These are phyloP conservation scores for Volucella inflata DNA, from an alignment of 2,888 invertebrate genomes.

Conservation along the genomic window DNA sequence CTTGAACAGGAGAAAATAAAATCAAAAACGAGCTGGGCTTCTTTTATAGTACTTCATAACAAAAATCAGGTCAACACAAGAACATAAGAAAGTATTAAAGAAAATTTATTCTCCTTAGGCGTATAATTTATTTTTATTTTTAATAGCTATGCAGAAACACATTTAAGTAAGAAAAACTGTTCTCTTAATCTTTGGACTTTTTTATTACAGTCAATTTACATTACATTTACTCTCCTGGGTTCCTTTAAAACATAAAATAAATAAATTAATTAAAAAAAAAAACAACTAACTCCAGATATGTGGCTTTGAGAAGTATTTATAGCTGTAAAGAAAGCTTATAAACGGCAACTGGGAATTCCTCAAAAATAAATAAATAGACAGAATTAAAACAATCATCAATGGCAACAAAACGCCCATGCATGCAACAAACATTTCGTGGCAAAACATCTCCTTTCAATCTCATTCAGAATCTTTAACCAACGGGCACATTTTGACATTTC, in stretches of 20 bases:
- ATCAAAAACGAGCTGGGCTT: too few relatives aligned
- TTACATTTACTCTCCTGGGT: constrained; percentile 1
- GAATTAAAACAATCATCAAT: not conserved
- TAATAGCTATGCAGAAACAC: not conserved
- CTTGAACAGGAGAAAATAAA: too few relatives aligned
- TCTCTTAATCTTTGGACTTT: not conserved
- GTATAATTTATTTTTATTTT: too few relatives aligned
- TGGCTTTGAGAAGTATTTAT: not conserved
- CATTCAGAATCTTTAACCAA: constrained; percentile 41
- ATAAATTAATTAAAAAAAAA: not conserved
- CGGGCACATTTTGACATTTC: constrained; percentile 41
- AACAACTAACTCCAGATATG: not conserved
- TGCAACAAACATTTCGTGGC: constrained; percentile 56
- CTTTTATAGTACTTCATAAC: too few relatives aligned
- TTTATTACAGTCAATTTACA: constrained; percentile 4
- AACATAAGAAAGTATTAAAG: too few relatives aligned
- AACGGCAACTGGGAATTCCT: constrained; percentile 23
- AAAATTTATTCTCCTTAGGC: too few relatives aligned
- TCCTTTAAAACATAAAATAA: not conserved
- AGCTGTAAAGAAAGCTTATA: not conserved
- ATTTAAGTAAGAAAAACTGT: not conserved
- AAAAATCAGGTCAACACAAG: too few relatives aligned
- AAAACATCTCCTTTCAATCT: constrained; percentile 22
- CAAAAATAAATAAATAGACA: constrained; percentile 6
- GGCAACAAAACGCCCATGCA: not conserved